These are phyloP conservation scores for Notoglanidium macrostoma DNA, from an alignment of 2,797 vertebrate species.

Conservation along the genomic window DNA sequence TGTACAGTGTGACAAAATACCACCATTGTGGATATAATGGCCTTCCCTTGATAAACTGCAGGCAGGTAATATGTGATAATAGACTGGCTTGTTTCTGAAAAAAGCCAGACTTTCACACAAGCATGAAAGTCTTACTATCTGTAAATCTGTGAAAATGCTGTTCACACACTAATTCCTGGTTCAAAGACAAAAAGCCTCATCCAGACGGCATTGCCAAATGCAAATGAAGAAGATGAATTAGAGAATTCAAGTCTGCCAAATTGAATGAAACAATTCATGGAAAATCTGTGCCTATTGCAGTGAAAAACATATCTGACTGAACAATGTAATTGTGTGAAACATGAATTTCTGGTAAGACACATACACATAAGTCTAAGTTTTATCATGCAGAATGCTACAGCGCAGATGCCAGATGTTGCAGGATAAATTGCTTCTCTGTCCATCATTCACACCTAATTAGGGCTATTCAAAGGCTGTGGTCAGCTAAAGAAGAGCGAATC, in stretches of 20 bases:
- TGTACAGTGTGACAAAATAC: neutral
- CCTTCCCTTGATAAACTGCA: neutral
- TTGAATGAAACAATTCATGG: neutral
- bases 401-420: constrained; percentile 25
- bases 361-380: neutral
- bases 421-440: neutral
- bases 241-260: constrained; percentile 14
- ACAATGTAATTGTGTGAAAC: neutral
- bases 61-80: constrained; percentile 12
- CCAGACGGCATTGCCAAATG: constrained; percentile 28
- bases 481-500: neutral
- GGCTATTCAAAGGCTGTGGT: constrained; percentile 27
- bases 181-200: constrained; percentile 28
- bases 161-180: constrained; percentile 18
- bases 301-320: neutral
- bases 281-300: constrained; percentile 21
- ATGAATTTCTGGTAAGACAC: neutral
- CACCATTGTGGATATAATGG: neutral
- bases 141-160: constrained; percentile 32
- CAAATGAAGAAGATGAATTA: constrained; percentile 44
- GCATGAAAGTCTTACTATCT: constrained; percentile 19
- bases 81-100: neutral
- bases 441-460: constrained; percentile 32
- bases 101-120: neutral
- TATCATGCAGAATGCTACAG: neutral